phyloP scores from a whole-genome alignment of 2,888 invertebrate species.

The Drosophila sordidapex region DNA sequence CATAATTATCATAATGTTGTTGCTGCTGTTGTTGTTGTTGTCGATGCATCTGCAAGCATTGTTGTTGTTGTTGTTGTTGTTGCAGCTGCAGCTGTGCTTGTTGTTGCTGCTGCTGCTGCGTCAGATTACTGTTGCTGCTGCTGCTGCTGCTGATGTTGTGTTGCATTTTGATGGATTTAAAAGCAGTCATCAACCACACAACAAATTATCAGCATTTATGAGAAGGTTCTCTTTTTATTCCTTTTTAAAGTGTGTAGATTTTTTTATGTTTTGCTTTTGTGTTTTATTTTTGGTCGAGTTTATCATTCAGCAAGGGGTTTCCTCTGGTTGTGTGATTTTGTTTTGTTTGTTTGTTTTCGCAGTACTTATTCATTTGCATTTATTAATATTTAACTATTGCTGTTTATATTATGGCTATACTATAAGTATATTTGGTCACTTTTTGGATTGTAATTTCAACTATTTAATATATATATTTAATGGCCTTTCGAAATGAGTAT shows the following conservation, averaged over 20 bases:
- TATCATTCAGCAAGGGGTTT: constrained; percentile 22
- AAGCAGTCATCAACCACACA: constrained; percentile 69
- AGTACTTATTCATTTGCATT: neutral
- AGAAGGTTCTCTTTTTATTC: constrained; percentile 48
- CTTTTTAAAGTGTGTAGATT: constrained; percentile 25
- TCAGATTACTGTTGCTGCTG: constrained; percentile 37
- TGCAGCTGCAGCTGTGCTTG: constrained; percentile 44
- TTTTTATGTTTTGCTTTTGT: constrained; percentile 12
- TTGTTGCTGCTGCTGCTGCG: constrained; percentile 51
- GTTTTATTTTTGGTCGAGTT: constrained; percentile 34
- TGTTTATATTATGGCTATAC: constrained; percentile 16
- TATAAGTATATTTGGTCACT: constrained; percentile 41
- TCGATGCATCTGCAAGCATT: constrained; percentile 23
- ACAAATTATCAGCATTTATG: constrained; percentile 71
- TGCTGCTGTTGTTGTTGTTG: constrained; percentile 45
- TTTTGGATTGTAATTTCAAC: constrained; percentile 22
- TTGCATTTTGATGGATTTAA: constrained; percentile 69
- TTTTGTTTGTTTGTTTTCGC: constrained; percentile 1
- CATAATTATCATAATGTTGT: constrained; percentile 51
- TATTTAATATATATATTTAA: constrained; percentile 13
- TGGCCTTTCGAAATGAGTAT: constrained; percentile 30
- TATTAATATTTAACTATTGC: constrained; percentile 7
- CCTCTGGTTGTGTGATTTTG: constrained; percentile 26
- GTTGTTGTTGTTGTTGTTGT: constrained; percentile 45
- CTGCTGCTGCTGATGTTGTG: constrained; percentile 54